phyloP scores from a whole-genome alignment of 2,888 invertebrate genomes.

The Dermolepida albohirtum region DNA sequence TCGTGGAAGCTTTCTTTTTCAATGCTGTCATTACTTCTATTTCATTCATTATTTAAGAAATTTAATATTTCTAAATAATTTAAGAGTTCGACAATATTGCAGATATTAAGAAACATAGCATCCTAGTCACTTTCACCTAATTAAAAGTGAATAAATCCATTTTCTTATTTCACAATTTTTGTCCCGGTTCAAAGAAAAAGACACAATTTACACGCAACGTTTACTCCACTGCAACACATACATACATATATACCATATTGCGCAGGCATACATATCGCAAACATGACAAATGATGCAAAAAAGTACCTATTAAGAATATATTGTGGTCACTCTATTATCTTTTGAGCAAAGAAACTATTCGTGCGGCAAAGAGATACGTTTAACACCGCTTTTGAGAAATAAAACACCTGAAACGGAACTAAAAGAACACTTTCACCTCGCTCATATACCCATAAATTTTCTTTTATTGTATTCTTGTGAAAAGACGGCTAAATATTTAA shows the following conservation, averaged over 20 bases:
- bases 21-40: too few relatives aligned
- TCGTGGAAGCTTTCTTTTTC: too few relatives aligned
- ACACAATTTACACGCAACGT: slow-evolving; percentile 4
- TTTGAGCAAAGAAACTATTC: slow-evolving; percentile 5
- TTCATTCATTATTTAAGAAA: too few relatives aligned
- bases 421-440: slow-evolving; percentile 4
- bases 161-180: slow-evolving; percentile 20
- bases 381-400: slow-evolving; percentile 1
- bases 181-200: neutral
- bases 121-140: neutral
- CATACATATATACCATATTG: neutral
- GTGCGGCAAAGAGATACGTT: slow-evolving; percentile 22
- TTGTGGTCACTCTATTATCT: neutral
- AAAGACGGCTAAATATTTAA: too few relatives aligned
- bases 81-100: too few relatives aligned
- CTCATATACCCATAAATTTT: too few relatives aligned
- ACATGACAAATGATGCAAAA: too few relatives aligned
- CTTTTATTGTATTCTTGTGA: too few relatives aligned
- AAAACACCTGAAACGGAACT: neutral
- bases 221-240: neutral
- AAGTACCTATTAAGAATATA: neutral
- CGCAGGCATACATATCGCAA: neutral
- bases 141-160: slow-evolving; percentile 16
- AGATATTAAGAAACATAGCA: too few relatives aligned
- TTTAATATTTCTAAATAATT: too few relatives aligned